These are phyloP conservation scores for Pandemis corylana DNA, from an alignment of 2,888 invertebrate species.

Conservation along the genomic window DNA sequence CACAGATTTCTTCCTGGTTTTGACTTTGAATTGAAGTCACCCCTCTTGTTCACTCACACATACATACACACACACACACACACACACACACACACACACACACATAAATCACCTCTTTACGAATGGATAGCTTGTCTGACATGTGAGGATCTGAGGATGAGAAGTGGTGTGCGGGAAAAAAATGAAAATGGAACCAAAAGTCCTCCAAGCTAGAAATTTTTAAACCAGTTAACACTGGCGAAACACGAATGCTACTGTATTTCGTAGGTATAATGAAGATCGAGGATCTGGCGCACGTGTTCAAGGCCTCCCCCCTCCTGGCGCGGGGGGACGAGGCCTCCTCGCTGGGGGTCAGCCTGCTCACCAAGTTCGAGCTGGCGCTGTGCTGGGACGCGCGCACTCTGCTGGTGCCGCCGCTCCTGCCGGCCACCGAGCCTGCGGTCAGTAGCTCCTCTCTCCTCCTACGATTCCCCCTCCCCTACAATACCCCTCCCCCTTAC, in stretches of 20 bases:
- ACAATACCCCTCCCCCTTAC: too few relatives aligned
- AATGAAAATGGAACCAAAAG: too few relatives aligned
- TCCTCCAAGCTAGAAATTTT: too few relatives aligned
- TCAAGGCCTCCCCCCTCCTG: constrained; percentile 93
- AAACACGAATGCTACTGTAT: not conserved
- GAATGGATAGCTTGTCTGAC: too few relatives aligned
- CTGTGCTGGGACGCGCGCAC: constrained; percentile 97
- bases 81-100: too few relatives aligned
- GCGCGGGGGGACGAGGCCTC: constrained; percentile 85
- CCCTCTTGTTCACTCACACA: too few relatives aligned
- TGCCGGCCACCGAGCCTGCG: constrained; percentile 87
- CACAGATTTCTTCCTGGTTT: not conserved
- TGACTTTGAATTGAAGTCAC: too few relatives aligned
- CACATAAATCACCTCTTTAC: too few relatives aligned
- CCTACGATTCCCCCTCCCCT: not conserved
- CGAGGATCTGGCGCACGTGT: constrained; percentile 95
- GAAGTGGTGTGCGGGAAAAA: too few relatives aligned
- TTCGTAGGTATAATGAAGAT: constrained; percentile 93
- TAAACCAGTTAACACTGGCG: not conserved
- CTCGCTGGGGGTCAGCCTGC: constrained; percentile 94
- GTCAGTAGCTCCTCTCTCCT: constrained; percentile 45
- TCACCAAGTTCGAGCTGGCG: constrained; percentile 99
- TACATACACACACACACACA: too few relatives aligned
- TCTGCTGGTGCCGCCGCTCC: constrained; percentile 95
- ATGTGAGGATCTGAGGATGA: too few relatives aligned